Conservation (phyloP, 92 coral and sea anemone species). For the Chrysogorgia sp. region DNA sequence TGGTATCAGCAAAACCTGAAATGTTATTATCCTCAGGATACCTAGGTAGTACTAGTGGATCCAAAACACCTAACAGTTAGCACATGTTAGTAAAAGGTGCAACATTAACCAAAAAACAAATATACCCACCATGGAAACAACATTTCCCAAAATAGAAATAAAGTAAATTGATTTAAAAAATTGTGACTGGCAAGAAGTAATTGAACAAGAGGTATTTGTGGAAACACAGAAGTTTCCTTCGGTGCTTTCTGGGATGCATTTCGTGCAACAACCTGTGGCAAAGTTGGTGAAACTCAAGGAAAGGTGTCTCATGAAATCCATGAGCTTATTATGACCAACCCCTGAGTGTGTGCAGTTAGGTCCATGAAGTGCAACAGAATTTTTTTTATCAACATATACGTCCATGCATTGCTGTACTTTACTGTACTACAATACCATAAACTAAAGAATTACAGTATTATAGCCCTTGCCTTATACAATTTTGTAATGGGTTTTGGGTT, state of each 20-base stretch:
- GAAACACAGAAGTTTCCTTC: constrained; percentile 25
- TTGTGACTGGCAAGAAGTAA: constrained; percentile 36
- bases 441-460: no score
- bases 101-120: constrained; percentile 50
- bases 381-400: no score
- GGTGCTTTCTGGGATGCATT: constrained; percentile 43
- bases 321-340: no score
- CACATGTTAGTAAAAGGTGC: constrained; percentile 59
- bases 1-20: neutral
- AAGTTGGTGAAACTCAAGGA: constrained; percentile 3
- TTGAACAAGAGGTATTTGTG: constrained; percentile 27
- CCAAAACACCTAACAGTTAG: neutral
- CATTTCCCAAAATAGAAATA: constrained; percentile 41
- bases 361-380: no score
- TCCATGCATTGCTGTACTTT: no score
- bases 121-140: no score
- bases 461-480: no score
- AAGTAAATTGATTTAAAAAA: constrained; percentile 29
- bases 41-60: constrained; percentile 4
- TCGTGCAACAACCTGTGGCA: constrained; percentile 13
- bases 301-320: constrained; percentile 48
- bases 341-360: no score
- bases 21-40: constrained; percentile 8
- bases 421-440: no score
- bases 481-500: no score